These are phyloP conservation scores for Hypomecis atomaria DNA, from an alignment of 2,888 invertebrate species.

Conservation along the genomic window DNA sequence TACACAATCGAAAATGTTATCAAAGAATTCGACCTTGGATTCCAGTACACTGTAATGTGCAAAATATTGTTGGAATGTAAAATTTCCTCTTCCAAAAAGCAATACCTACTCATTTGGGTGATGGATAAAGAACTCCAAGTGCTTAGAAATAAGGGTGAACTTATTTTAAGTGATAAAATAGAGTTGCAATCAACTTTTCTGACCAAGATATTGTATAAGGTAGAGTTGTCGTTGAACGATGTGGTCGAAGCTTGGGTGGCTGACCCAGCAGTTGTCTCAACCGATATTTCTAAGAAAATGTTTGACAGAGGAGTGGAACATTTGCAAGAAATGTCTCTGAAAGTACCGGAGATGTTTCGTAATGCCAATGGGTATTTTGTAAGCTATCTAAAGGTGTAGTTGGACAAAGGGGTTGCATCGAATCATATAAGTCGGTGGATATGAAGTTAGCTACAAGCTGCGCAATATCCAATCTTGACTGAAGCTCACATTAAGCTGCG, in stretches of 20 bases:
- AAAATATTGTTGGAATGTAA: conserved; percentile 83
- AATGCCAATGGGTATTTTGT: conserved; percentile 84
- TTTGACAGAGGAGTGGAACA: conserved; percentile 80
- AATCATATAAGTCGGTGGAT: too few species aligned
- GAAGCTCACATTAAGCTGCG: not conserved
- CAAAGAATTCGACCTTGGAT: conserved; percentile 76
- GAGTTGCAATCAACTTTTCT: conserved; percentile 75
- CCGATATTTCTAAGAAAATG: conserved; percentile 86
- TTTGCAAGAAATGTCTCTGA: conserved; percentile 81
- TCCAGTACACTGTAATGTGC: conserved; percentile 80
- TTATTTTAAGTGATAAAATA: conserved; percentile 59
- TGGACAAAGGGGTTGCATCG: not conserved
- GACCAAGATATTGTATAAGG: conserved; percentile 85
- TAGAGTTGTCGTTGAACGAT: conserved; percentile 70
- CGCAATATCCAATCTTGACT: too few species aligned
- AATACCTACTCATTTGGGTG: conserved; percentile 85
- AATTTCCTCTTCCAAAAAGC: conserved; percentile 67
- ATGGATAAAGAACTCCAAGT: conserved; percentile 86
- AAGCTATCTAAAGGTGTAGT: conserved; percentile 82
- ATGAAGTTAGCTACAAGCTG: too few species aligned
- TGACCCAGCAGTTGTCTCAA: conserved; percentile 78
- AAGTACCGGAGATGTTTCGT: conserved; percentile 83
- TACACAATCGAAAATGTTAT: conserved; percentile 79
- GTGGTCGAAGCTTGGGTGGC: conserved; percentile 81
- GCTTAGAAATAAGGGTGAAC: conserved; percentile 61